Evolutionary conservation across 2,797 vertebrate species (phyloP).

Genomic region (Enoplosus armatus): DNA sequence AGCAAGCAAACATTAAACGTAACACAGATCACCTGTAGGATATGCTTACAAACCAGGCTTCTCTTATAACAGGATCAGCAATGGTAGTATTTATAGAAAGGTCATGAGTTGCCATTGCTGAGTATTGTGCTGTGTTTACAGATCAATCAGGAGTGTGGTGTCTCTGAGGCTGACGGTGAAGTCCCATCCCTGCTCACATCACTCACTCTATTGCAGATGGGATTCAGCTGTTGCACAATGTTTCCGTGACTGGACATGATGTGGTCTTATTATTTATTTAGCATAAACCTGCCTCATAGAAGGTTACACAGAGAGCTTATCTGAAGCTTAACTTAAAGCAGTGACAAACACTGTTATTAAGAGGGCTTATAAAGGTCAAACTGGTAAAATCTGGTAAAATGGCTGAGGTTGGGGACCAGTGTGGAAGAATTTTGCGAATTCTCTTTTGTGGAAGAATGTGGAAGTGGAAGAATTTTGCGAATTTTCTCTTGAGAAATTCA

Average conservation of each 20-base stretch:
- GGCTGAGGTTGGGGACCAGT: no score
- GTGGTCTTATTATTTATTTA: background rate
- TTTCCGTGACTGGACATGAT: background rate
- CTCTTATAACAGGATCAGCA: background rate
- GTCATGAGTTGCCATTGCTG: background rate
- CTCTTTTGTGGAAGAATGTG: no score
- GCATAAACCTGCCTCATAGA: background rate
- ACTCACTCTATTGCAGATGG: background rate
- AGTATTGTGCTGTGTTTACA: background rate
- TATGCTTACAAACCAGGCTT: background rate
- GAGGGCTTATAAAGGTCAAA: no score
- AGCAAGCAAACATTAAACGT: background rate
- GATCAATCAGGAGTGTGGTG: background rate
- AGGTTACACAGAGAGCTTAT: no score
- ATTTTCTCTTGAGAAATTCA: no score
- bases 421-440: no score
- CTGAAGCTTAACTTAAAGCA: no score
- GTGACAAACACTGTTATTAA: no score
- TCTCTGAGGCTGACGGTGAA: slow-evolving; percentile 17
- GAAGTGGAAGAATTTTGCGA: no score
- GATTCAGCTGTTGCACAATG: background rate
- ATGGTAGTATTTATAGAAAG: background rate
- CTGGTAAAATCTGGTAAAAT: no score
- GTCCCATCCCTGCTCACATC: background rate
- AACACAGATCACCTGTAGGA: background rate